Base-by-base conservation (phyloP, 2,888 invertebrate genomes). In the Himalopsyche tibetana region DNA sequence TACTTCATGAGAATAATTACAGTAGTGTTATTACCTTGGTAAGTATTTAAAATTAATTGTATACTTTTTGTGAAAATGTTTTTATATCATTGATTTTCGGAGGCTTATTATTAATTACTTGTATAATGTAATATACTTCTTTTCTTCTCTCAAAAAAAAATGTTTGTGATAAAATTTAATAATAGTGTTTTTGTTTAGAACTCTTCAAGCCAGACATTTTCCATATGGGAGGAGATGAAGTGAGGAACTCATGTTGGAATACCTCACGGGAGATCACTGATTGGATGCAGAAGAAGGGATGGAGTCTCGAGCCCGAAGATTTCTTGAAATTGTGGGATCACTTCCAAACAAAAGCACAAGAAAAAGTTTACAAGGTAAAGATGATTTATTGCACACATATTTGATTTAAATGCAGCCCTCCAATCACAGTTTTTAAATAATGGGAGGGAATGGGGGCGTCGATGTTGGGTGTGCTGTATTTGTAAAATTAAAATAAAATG, bases 181-280 rank as follows among this genome's bases (percentile, higher is more conserved):
- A 2, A 28, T 28, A 28, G 28, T 55, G 56, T n/a, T 45, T 12
- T 51, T 80, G 83, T 90, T 5, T 90, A 93, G 94, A 94, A 0
- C 93, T 94, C 82, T 96, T 96, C 90, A 90, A 94, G 0, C 95
- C 96, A 0, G 97, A 97, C 90, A 93, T 97, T 3, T 97, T 97
- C 92, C 97, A 97, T 91, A 97, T 97, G 97, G 97, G 97, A 2
- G 97, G 97, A 0, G 97, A 97, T 90, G 97, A 97, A 91, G 97
- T 95, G 1, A 94, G 91, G 84, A 92, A 93, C 84, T 90, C 92
- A 5, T 98, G 97, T 90, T 98, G 97, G 97, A 96, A 96, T 90
- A 94, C 95, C 0, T 96, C 96, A 0, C 90, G 92, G 4, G 92
- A 93, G 83, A 96, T 98, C 84, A 94, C 93, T 85, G 91, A 94